These are phyloP conservation scores for Apistogramma diplotaenia DNA, from an alignment of 2,113 vertebrate species.

Conservation along the genomic window DNA sequence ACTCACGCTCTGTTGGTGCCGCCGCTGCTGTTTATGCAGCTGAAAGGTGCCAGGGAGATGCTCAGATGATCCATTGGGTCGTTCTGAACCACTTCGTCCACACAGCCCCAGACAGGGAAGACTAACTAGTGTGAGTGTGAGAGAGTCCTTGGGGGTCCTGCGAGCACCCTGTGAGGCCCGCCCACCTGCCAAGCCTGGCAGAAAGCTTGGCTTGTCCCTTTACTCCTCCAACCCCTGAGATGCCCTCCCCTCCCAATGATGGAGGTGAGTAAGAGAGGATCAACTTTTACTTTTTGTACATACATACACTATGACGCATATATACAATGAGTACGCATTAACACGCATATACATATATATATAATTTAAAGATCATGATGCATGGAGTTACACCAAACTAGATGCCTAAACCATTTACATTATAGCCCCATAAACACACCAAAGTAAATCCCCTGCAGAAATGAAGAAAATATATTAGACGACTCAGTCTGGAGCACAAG, in stretches of 20 bases:
- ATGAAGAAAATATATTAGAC: slow-evolving; percentile 27
- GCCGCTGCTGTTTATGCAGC: slow-evolving; percentile 42
- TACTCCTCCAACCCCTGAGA: slow-evolving; percentile 73
- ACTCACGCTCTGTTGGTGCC: slow-evolving; percentile 3
- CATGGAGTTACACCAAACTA: slow-evolving; percentile 17
- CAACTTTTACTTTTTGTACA: background rate
- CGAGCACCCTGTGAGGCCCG: slow-evolving; percentile 57
- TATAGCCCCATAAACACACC: slow-evolving; percentile 31
- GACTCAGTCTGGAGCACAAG: slow-evolving; percentile 20
- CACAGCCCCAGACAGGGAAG: slow-evolving; percentile 47
- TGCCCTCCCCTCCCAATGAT: slow-evolving; percentile 95
- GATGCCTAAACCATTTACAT: slow-evolving; percentile 39
- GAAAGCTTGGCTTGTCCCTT: slow-evolving; percentile 60
- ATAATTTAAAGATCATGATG: slow-evolving; percentile 23
- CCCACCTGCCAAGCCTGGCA: slow-evolving; percentile 61
- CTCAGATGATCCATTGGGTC: slow-evolving; percentile 67
- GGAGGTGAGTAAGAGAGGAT: slow-evolving; percentile 81
- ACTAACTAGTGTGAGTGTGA: slow-evolving; percentile 48
- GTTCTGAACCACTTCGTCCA: slow-evolving; percentile 46
- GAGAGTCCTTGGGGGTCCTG: slow-evolving; percentile 46
- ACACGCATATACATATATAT: background rate
- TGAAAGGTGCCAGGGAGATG: slow-evolving; percentile 44
- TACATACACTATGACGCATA: background rate
- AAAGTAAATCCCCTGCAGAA: slow-evolving; percentile 42
- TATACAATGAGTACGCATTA: background rate